phyloP scores from a whole-genome alignment of 2,888 invertebrate genomes.

The Dryococelus australis region DNA sequence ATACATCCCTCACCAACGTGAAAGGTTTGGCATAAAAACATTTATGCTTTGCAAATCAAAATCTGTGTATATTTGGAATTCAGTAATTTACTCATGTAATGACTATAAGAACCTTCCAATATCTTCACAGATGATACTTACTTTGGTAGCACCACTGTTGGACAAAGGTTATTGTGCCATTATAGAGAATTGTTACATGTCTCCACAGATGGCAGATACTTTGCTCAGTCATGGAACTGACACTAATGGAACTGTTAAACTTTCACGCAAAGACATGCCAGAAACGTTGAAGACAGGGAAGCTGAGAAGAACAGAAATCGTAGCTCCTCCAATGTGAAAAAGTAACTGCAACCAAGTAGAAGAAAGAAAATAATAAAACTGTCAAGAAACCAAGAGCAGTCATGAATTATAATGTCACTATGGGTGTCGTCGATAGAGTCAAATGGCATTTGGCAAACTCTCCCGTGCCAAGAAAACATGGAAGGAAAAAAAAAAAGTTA shows the following conservation, averaged over 20 bases:
- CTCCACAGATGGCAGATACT: background rate
- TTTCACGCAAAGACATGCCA: background rate
- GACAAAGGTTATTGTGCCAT: background rate
- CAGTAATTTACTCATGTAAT: background rate
- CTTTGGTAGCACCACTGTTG: background rate
- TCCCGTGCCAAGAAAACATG: background rate
- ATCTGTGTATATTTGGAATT: background rate
- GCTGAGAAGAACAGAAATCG: background rate
- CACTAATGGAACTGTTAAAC: background rate
- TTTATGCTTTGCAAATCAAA: background rate
- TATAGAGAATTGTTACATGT: constrained; percentile 3
- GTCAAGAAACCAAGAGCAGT: background rate
- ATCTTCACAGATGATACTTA: background rate
- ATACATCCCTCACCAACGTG: background rate
- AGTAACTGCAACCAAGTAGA: background rate
- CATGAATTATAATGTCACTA: background rate
- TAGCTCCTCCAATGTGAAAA: background rate
- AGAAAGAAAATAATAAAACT: background rate
- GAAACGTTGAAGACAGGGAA: background rate
- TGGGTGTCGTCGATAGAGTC: background rate
- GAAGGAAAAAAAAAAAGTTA: constrained; percentile 10
- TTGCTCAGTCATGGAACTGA: background rate
- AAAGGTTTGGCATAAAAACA: background rate
- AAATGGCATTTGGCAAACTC: background rate
- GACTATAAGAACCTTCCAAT: background rate